phyloP scores from a whole-genome alignment of 2,888 invertebrate species.

The Ophion obscuratus region DNA sequence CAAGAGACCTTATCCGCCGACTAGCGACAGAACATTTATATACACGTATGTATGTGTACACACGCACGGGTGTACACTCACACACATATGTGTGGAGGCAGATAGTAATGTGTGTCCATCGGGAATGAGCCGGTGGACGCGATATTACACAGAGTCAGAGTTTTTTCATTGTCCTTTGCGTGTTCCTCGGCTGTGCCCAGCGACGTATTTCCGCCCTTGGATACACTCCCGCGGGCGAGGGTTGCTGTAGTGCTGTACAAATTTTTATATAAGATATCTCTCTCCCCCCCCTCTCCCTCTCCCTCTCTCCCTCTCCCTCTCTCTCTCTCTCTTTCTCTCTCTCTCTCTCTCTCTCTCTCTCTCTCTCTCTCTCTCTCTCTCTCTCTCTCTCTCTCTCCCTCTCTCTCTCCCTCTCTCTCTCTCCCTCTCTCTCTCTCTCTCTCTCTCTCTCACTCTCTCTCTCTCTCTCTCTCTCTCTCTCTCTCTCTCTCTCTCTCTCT shows the following conservation, averaged over 20 bases:
- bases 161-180: constrained; percentile 50
- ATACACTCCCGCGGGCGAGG: constrained; percentile 36
- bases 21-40: neutral
- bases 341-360: no score
- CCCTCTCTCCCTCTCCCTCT: neutral
- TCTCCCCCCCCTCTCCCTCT: no score
- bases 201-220: constrained; percentile 56
- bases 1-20: neutral
- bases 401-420: no score
- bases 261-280: neutral
- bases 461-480: no score
- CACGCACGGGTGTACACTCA: no score
- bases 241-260: constrained; percentile 13
- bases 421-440: no score
- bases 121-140: constrained; percentile 31
- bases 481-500: no score
- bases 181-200: constrained; percentile 51
- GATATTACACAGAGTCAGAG: constrained; percentile 17
- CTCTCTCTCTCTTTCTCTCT: no score
- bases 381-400: no score
- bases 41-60: no score
- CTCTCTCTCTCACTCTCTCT: neutral
- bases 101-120: constrained; percentile 18
- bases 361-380: neutral
- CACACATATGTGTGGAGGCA: neutral